Base-by-base conservation (phyloP, 2,113 vertebrate species). In the Alosa alosa region DNA sequence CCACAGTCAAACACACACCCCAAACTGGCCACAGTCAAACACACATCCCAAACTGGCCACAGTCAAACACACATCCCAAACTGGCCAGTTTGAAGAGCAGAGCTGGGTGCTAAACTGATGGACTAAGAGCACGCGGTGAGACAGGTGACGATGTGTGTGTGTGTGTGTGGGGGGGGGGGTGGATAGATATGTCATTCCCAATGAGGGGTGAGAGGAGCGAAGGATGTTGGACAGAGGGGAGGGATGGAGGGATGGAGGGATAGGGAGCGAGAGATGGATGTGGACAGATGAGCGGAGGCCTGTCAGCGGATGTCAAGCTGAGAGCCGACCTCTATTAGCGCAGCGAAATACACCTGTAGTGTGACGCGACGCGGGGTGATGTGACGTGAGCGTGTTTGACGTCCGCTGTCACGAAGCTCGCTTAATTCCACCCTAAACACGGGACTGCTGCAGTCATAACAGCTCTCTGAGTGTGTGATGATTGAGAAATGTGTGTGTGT, bases 171-270 rank as follows among this genome's bases (percentile, higher is more conserved):
- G n/a, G 31, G 64, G n/a, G 25, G 6, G 64, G n/a, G 64, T 72
- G 64, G 31, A 72, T 36, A 72, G 64, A 72, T 72, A 25, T 72
- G 64, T 72, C 64, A 31, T 72, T 72, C 64, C 11, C n/a, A 72
- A 25, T 72, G 64, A 72, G 25, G 64, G 49, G 20, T 4, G 83
- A 64, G 31, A 25, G 82, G 18, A 41, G 9, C 47, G 82, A 31
- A 36, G 64, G 64, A 36, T 31, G 64, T 7, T 31, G 64, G 25
- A 52, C 25, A 20, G 49, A 36, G 36, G 46, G 25, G 36, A 83
- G 82, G 46, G 46, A 82, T 82, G 81, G 82, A 83, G 82, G 46
- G 82, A 83, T 31, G n/a, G 82, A 83, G 82, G 46, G 82, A 39
- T 31, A 11, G 22, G 50, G 82, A 52, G 31, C 31, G 82, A n/a